These are phyloP conservation scores for Sinodicranocentrus sp. DNA, from an alignment of 2,888 invertebrate species.

Conservation along the genomic window DNA sequence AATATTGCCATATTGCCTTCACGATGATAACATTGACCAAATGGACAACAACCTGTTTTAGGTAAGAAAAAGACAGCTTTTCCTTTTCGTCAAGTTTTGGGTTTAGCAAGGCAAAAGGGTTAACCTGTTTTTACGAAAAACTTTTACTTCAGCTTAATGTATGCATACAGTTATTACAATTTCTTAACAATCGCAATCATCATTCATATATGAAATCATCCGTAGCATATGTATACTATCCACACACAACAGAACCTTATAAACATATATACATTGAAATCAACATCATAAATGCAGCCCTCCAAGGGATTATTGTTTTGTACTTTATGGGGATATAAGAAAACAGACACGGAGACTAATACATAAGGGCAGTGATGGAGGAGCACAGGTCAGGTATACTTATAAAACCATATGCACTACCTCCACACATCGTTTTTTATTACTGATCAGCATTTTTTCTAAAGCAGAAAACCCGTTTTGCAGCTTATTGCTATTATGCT, in stretches of 20 bases:
- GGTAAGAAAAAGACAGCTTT: conserved; percentile 71
- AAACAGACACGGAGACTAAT: conserved; percentile 32
- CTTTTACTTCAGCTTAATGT: conserved; percentile 68
- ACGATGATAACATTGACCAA: conserved; percentile 68
- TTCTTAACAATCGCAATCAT: conserved; percentile 54
- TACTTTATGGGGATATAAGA: conserved; percentile 44
- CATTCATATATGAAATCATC: conserved; percentile 32
- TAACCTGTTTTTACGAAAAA: conserved; percentile 72
- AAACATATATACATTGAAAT: conserved; percentile 35
- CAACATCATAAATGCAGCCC: conserved; percentile 56
- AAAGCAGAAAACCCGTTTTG: conserved; percentile 67
- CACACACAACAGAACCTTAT: conserved; percentile 25
- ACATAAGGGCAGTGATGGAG: conserved; percentile 58
- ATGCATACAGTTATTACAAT: conserved; percentile 32
- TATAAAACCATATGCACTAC: conserved; percentile 65
- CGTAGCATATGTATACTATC: conserved; percentile 8
- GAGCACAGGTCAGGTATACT: conserved; percentile 67
- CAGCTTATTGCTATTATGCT: conserved; percentile 61
- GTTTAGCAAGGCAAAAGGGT: conserved; percentile 70
- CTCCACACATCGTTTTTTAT: conserved; percentile 68
- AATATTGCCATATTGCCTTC: conserved; percentile 64
- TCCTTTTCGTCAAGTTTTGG: conserved; percentile 70
- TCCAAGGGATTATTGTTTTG: conserved; percentile 63
- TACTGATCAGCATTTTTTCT: conserved; percentile 64
- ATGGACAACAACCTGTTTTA: conserved; percentile 69